Percentiles rank a stretch among this genome's conserved stretches.
phyloP scores from a whole-genome alignment of 2,113 vertebrate species.

The Ptyas mucosa region DNA sequence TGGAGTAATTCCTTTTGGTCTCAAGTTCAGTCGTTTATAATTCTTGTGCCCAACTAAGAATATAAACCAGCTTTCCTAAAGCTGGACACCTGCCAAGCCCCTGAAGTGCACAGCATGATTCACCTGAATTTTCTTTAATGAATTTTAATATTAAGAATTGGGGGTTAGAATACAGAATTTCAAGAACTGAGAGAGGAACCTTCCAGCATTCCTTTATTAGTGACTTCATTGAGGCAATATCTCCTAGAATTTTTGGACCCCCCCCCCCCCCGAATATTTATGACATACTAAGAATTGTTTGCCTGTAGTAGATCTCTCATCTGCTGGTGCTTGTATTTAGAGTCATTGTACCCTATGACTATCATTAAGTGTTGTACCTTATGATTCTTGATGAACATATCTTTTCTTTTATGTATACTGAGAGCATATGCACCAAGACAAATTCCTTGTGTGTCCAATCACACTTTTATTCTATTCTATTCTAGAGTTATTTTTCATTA shows the following conservation, averaged over 20 bases:
- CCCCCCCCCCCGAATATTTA: not conserved
- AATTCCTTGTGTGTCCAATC: too few species aligned
- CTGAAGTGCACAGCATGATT: not conserved
- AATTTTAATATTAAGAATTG: not conserved
- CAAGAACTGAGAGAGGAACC: not conserved
- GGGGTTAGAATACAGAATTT: not conserved
- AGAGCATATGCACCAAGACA: too few species aligned
- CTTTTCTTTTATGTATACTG: too few species aligned
- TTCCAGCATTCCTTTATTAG: not conserved
- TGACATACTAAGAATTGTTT: not conserved
- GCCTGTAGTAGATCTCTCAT: not conserved
- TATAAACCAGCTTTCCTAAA: not conserved
- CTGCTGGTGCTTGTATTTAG: not conserved
- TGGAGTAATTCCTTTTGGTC: not conserved
- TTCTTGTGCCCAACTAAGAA: not conserved
- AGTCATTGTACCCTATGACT: too few species aligned
- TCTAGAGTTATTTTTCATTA: not conserved
- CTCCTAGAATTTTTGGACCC: not conserved
- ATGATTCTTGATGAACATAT: too few species aligned
- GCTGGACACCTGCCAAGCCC: not conserved
- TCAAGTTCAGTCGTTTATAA: not conserved
- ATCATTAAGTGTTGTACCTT: too few species aligned
- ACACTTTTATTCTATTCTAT: too few species aligned
- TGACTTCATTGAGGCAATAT: not conserved
- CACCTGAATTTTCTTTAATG: not conserved